Evolutionary conservation across 2,113 vertebrate species (phyloP).

Genomic region (Vireo altiloquus): DNA sequence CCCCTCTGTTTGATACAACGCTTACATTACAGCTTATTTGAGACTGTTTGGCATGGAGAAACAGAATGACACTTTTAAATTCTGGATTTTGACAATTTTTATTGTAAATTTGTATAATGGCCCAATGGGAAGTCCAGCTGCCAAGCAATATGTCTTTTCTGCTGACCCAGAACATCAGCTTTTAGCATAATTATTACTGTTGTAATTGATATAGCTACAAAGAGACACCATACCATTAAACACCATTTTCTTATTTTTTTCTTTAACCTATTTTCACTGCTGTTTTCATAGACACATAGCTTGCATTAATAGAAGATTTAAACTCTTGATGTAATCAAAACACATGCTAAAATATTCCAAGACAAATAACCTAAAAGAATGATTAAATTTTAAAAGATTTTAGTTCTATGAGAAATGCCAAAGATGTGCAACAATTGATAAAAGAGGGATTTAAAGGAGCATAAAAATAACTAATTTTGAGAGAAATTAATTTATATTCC

Average conservation of each 20-base stretch:
- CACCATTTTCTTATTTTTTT: neutral
- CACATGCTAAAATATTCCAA: neutral
- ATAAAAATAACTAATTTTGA: neutral
- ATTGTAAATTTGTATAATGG: neutral
- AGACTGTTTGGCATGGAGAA: neutral
- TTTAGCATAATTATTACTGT: neutral
- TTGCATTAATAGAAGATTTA: neutral
- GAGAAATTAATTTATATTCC: neutral
- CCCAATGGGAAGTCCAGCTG: neutral
- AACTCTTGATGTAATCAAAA: neutral
- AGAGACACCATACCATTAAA: neutral
- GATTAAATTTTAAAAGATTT: neutral
- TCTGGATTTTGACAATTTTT: neutral
- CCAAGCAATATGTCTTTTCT: neutral
- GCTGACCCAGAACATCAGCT: neutral
- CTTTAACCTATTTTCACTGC: neutral
- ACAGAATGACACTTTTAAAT: neutral
- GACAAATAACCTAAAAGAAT: neutral
- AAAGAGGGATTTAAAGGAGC: neutral
- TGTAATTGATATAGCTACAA: neutral
- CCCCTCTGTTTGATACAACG: neutral
- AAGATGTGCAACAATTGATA: neutral
- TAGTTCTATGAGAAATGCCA: neutral
- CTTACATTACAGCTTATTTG: neutral
- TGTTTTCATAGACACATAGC: neutral